Evolutionary conservation across 2,797 vertebrate species (phyloP).

Genomic region (Macropodus opercularis): DNA sequence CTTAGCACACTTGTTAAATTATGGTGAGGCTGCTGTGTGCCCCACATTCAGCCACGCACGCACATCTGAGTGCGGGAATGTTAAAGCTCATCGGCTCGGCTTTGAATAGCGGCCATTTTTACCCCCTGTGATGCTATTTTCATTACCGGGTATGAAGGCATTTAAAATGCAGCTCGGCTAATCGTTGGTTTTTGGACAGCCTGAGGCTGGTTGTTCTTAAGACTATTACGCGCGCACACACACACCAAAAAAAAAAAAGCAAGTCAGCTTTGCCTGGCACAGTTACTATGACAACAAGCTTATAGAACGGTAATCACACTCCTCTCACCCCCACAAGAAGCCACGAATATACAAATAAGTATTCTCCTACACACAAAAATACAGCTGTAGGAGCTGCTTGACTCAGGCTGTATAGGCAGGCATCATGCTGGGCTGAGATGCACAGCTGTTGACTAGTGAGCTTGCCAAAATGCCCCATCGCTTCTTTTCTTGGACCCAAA

Average conservation of each 20-base stretch:
- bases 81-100: slow-evolving; percentile 31
- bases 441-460: slow-evolving; percentile 65
- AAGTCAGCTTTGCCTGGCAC: slow-evolving; percentile 36
- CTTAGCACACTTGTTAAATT: slow-evolving; percentile 20
- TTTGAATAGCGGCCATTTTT: slow-evolving; percentile 25
- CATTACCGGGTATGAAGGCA: slow-evolving; percentile 51
- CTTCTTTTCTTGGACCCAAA: slow-evolving; percentile 68
- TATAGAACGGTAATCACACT: slow-evolving; percentile 59
- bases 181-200: slow-evolving; percentile 58
- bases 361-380: slow-evolving; percentile 21
- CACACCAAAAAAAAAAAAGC: slow-evolving; percentile 24
- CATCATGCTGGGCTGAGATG: slow-evolving; percentile 52
- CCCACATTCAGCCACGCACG: slow-evolving; percentile 7
- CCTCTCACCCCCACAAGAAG: slow-evolving; percentile 23
- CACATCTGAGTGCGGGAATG: slow-evolving; percentile 28
- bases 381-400: slow-evolving; percentile 43
- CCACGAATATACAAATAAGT: slow-evolving; percentile 1
- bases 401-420: slow-evolving; percentile 32
- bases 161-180: slow-evolving; percentile 48
- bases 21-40: slow-evolving; percentile 1
- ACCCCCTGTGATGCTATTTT: slow-evolving; percentile 44
- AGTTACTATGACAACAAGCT: slow-evolving; percentile 72
- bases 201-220: slow-evolving; percentile 44
- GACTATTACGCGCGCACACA: too few relatives aligned
- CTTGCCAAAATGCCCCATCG: slow-evolving; percentile 70